Base-by-base conservation (phyloP, 2,113 vertebrate genomes). In the Tupaia chinensis region DNA sequence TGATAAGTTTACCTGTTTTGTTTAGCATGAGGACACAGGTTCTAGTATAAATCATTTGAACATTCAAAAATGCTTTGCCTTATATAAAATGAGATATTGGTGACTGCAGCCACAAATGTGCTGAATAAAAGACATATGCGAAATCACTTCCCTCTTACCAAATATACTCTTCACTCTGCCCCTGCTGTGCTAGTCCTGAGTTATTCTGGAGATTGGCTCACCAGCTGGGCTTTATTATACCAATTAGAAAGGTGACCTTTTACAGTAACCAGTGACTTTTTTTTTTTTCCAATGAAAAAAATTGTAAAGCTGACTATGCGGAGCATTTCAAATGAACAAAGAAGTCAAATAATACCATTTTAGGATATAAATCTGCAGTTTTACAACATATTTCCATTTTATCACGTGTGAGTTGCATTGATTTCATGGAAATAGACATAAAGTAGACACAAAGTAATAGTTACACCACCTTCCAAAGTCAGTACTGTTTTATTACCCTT, bases 191-290 rank as follows among this genome's bases (percentile, higher is more conserved):
- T 65, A 76, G 80, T 90, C 92, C 61, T 3, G 9, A 93, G 87
- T 66, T 96, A 70, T 85, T 88, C 77, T 0, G 3, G 89, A 73
- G 32, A 44, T 1, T 25, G 87, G 58, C 87, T 93, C 65, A 72
- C 87, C 83, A 96, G 95, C 84, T 95, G 95, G 79, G 32, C 77
- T 89, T 95, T 70, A 95, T 97, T 96, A 88, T 14, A 90, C 69
- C 92, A 95, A 80, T 97, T 93, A 91, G 82, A 96, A 96, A 94
- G 91, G 82, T 97, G 96, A 97, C 94, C 94, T 97, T 97, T 95
- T 81, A 73, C 9, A 91, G 88, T 77, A 96, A 91, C 90, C 61
- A 80, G n/a, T 95, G 79, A 19, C 61, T 87, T 87, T 84, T 60
- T 88, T 78, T 66, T 89, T 60, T 60, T 77, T 85, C 74, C 80